Evolutionary conservation across 1,140 invertebrate species (phyloP), one percentile per base, ranked within the genome.

Genomic region (Sycophaga agraensis): DNA sequence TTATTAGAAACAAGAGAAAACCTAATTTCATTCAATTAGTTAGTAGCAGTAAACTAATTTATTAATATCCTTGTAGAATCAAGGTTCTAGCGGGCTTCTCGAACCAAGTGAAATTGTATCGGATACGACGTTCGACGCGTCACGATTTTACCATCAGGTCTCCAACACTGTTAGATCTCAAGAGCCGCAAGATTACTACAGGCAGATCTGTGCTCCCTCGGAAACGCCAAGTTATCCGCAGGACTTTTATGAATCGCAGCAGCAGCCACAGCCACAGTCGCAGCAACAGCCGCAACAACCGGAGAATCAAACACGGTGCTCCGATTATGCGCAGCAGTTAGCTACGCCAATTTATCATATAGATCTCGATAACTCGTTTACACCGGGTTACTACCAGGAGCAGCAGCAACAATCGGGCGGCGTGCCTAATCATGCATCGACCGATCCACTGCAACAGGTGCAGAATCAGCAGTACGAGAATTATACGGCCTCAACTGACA

Each of bases 361-460:
- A 1, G 51, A 62, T 3, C 46, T 62, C 5, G 60, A 62, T 4
- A 40, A 16, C 9, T 9, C 34, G 1, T 62, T 50, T 19, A 43
- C 40, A 42, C 4, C 60, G 3, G 50, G 35, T 6, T 56, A 50
- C 35, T 62, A 62, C 43, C 53, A 56, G 9, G 59, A 61, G 12
- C 49, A 51, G 14, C 56, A 35, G 14, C 16, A 17, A 37, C 34
- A 24, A 31, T 39, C 26, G 7, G 46, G n/a, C 16, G 14, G 24
- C 11, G 6, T 40, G 16, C 9, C 40, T 26, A 54, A 54, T 54
- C 57, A 35, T 31, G 28, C 28, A 11, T 12, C 12, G 1, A 8
- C 24, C 14, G 51, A 62, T 42, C 45, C 43, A 16, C 26, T 56
- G 19, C 60, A 62, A 31, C 59, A 62, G 22, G 43, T 62, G 16